Percentiles rank a stretch among this genome's conserved stretches.
These are phyloP conservation scores for Hyperoplus immaculatus DNA, from an alignment of 2,797 vertebrate genomes.

Conservation along the genomic window DNA sequence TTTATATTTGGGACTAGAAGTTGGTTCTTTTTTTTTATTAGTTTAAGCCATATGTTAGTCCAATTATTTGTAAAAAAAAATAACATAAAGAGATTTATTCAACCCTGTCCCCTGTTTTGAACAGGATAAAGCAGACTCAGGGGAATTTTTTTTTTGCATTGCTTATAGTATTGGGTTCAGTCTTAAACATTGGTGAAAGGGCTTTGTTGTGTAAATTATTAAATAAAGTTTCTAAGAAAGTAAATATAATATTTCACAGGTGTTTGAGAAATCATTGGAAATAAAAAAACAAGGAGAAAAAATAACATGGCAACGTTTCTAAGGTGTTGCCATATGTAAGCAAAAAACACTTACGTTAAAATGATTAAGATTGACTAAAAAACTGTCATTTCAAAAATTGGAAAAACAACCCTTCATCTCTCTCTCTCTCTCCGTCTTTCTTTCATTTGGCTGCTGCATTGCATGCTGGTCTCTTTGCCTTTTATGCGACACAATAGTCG, in stretches of 20 bases:
- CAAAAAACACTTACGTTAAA: neutral
- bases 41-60: too few relatives aligned
- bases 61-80: neutral
- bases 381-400: constrained; percentile 33
- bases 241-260: neutral
- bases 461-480: constrained; percentile 72
- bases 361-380: constrained; percentile 1
- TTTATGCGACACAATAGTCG: constrained; percentile 8
- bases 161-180: neutral
- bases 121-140: neutral
- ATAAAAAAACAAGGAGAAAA: neutral
- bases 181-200: neutral
- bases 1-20: neutral
- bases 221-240: neutral
- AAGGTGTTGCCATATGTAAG: neutral
- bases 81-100: neutral
- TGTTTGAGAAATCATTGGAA: neutral
- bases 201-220: neutral
- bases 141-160: neutral
- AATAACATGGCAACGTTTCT: neutral
- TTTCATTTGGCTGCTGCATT: constrained; percentile 54
- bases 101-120: neutral
- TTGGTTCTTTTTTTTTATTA: too few relatives aligned
- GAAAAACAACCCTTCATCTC: constrained; percentile 43
- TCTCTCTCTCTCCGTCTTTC: constrained; percentile 46